phyloP scores from a whole-genome alignment of 2,888 invertebrate species.

The Ophioninae sp. region DNA sequence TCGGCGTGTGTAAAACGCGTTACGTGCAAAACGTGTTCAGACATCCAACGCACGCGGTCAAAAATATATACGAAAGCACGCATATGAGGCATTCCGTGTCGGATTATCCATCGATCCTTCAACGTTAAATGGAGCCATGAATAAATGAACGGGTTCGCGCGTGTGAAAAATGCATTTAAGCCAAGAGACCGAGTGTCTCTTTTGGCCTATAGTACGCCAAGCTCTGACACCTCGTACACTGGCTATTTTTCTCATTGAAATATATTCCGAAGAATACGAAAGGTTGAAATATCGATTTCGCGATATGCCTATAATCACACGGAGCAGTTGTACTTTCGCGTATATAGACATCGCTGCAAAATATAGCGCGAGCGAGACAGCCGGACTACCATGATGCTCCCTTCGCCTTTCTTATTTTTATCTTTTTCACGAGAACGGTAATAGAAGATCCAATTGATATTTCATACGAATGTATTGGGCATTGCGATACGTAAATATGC shows the following conservation, averaged over 20 bases:
- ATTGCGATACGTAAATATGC: background rate
- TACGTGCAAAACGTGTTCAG: slow-evolving; percentile 45
- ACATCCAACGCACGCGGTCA: slow-evolving; percentile 33
- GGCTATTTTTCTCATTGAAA: background rate
- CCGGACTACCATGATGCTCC: background rate
- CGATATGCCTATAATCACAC: background rate
- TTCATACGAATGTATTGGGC: background rate
- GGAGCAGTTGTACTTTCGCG: background rate
- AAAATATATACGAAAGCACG: slow-evolving; percentile 22
- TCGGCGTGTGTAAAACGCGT: slow-evolving; percentile 59
- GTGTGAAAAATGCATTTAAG: slow-evolving; percentile 1
- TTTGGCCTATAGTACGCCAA: background rate
- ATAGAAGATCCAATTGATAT: background rate
- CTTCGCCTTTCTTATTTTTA: background rate
- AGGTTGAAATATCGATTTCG: background rate
- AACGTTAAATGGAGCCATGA: slow-evolving; percentile 5
- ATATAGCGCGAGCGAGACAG: background rate
- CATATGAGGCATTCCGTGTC: slow-evolving; percentile 29
- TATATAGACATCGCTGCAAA: background rate
- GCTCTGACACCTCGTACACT: background rate
- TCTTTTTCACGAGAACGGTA: background rate
- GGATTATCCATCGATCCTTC: slow-evolving; percentile 22
- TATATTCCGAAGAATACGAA: background rate
- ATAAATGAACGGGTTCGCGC: background rate
- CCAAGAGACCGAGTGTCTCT: background rate